phyloP scores from a whole-genome alignment of 2,888 invertebrate species.

The Adineta ricciae region DNA sequence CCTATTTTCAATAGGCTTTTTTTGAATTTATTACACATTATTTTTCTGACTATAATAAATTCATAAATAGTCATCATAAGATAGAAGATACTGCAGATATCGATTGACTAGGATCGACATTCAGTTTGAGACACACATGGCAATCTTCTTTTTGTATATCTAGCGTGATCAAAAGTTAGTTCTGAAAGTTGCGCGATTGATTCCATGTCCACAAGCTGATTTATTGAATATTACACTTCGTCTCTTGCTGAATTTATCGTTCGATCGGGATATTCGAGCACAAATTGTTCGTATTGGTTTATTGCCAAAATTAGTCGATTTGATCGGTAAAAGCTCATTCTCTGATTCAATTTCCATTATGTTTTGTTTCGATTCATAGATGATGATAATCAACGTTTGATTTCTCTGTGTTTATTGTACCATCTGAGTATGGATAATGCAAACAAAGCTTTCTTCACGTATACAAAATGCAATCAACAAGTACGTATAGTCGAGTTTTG shows the following conservation, averaged over 20 bases:
- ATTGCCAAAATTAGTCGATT: slow-evolving; percentile 75
- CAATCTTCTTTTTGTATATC: too few species aligned
- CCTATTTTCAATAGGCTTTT: background rate
- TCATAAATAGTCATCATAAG: too few species aligned
- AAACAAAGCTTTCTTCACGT: slow-evolving; percentile 81
- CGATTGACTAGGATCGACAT: too few species aligned
- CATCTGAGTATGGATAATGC: slow-evolving; percentile 88
- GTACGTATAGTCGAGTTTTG: background rate
- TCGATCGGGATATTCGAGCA: slow-evolving; percentile 72
- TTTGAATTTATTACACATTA: background rate
- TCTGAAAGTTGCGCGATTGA: slow-evolving; percentile 69
- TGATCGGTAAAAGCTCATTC: slow-evolving; percentile 62
- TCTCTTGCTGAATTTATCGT: slow-evolving; percentile 84
- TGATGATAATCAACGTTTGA: slow-evolving; percentile 48
- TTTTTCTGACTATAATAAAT: too few species aligned
- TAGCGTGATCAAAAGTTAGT: slow-evolving; percentile 61
- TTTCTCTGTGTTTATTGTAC: slow-evolving; percentile 59
- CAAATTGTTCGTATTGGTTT: slow-evolving; percentile 81
- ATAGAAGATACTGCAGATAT: too few species aligned
- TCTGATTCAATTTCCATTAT: too few species aligned
- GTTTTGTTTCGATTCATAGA: slow-evolving; percentile 39
- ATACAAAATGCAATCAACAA: slow-evolving; percentile 69
- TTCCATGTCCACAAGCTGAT: slow-evolving; percentile 53
- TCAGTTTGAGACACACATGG: too few species aligned
- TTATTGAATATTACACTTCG: slow-evolving; percentile 73